phyloP scores from a whole-genome alignment of 2,797 vertebrate species.

The Poeciliopsis infans region DNA sequence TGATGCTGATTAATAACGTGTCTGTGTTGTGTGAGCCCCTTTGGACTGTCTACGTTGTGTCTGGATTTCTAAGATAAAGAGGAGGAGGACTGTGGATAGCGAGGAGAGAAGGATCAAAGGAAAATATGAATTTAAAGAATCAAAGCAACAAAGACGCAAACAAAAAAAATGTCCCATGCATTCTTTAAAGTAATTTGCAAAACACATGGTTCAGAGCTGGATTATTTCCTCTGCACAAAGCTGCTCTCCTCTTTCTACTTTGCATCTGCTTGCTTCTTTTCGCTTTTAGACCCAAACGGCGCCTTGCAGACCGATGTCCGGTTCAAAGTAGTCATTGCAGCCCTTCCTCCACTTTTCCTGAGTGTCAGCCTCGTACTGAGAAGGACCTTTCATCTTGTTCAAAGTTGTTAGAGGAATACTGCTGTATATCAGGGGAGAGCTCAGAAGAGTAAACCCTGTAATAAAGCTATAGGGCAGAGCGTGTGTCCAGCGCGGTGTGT shows the following conservation, averaged over 20 bases:
- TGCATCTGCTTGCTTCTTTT: constrained; percentile 55
- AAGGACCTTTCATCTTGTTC: constrained; percentile 72
- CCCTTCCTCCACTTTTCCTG: constrained; percentile 37
- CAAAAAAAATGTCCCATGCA: constrained; percentile 31
- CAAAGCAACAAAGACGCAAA: constrained; percentile 34
- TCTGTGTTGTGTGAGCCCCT: constrained; percentile 9
- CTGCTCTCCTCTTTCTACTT: constrained; percentile 43
- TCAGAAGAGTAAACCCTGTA: constrained; percentile 56
- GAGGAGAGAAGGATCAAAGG: constrained; percentile 28
- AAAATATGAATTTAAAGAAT: constrained; percentile 33
- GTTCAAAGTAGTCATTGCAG: constrained; percentile 62
- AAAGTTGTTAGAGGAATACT: constrained; percentile 56
- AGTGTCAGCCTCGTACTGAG: constrained; percentile 37
- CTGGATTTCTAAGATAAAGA: constrained; percentile 29
- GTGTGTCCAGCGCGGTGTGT: constrained; percentile 9
- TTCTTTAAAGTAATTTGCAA: constrained; percentile 56
- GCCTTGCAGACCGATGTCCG: constrained; percentile 39
- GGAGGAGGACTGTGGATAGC: constrained; percentile 23
- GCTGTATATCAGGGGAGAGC: constrained; percentile 38
- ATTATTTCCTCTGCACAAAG: constrained; percentile 55
- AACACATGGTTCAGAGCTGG: constrained; percentile 66
- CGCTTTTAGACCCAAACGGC: constrained; percentile 27
- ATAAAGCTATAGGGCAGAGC: constrained; percentile 44
- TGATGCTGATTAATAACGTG: constrained; percentile 52
- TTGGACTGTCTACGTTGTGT: constrained; percentile 19